A percentile compares a stretch with the other conserved stretches of the same genome.
phyloP scores from a whole-genome alignment of 2,888 invertebrate genomes.

The Prosopocoilus inquinatus region DNA sequence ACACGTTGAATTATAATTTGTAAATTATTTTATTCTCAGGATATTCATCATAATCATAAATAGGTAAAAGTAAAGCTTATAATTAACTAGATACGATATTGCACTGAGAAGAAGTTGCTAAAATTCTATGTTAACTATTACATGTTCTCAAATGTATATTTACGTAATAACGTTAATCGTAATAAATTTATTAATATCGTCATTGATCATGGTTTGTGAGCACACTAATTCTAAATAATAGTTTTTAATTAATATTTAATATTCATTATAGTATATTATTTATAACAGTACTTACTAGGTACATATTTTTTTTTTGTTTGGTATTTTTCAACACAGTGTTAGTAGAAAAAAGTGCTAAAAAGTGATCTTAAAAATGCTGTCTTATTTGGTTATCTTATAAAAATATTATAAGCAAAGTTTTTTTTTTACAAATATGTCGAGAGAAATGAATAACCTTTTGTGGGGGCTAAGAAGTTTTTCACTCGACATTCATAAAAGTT shows the following conservation, averaged over 20 bases:
- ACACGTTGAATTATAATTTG: constrained; percentile 15
- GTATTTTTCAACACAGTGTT: constrained; percentile 21
- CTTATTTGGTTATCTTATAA: not conserved
- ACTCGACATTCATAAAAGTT: too few species aligned
- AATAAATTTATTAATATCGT: constrained; percentile 11
- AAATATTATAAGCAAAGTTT: too few species aligned
- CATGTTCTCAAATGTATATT: constrained; percentile 13
- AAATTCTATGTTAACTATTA: constrained; percentile 26
- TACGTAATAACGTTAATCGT: constrained; percentile 12
- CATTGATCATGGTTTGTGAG: constrained; percentile 39
- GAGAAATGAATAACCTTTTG: too few species aligned
- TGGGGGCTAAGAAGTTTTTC: too few species aligned
- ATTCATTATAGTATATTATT: constrained; percentile 28
- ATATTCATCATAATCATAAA: constrained; percentile 23
- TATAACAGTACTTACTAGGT: constrained; percentile 26
- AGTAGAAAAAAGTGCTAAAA: constrained; percentile 14
- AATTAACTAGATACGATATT: constrained; percentile 30
- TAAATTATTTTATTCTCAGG: constrained; percentile 26
- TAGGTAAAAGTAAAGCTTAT: constrained; percentile 25
- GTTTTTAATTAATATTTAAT: constrained; percentile 9
- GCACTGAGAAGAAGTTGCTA: constrained; percentile 36
- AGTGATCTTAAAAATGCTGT: constrained; percentile 2
- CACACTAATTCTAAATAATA: constrained; percentile 28
- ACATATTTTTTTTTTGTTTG: constrained; percentile 6
- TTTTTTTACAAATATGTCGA: too few species aligned